Base-by-base conservation (phyloP, 64 coral and sea anemone species). In the Trachythela sp. region DNA sequence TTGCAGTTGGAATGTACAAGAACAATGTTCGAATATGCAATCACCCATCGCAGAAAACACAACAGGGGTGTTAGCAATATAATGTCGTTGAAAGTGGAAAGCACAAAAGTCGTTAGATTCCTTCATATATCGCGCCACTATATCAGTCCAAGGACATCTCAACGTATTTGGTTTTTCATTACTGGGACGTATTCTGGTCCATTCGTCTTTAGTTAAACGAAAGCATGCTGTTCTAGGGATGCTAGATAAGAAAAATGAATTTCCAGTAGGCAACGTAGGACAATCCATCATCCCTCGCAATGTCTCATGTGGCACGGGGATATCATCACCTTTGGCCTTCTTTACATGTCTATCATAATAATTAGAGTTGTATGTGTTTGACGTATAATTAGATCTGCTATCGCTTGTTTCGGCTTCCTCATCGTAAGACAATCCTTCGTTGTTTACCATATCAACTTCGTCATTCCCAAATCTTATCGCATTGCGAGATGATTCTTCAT, bases 21-120 rank as follows among this genome's bases (percentile, higher is more conserved):
- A 13, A 70, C 89, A 90, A 36, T 30, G 17, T 45, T 90, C 48
- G 10, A 84, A 90, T 35, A 83, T 84, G 37, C 83, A 90, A 29
- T 34, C 3, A n/a, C 89, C 89, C 9, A 27, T 2, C 8, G 80
- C 89, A 39, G 40, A 39, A 85, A 90, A 90, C 9, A 33, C 34
- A 15, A 35, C 32, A 13, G 32, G 13, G 29, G 13, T 35, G 71
- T 77, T 77, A 13, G 8, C 7, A 15, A 77, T 38, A 35, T 77
- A 77, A 77, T 77, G 71, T 35, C 36, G 13, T 77, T 77, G 7
- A 18, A 77, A 77, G 13, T 77, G 29, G 17, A 77, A 77, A 13
- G 36, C 17, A 77, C 71, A 77, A 35, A 27, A 77, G 31, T 77
- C 71, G 36, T 77, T 77, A 3, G 71, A 77, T 35, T 32, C 29